A percentile compares a stretch with the other conserved stretches of the same genome.
These are phyloP conservation scores for Caenorhabditis sinica DNA, from an alignment of 2,888 invertebrate genomes.

Conservation along the genomic window DNA sequence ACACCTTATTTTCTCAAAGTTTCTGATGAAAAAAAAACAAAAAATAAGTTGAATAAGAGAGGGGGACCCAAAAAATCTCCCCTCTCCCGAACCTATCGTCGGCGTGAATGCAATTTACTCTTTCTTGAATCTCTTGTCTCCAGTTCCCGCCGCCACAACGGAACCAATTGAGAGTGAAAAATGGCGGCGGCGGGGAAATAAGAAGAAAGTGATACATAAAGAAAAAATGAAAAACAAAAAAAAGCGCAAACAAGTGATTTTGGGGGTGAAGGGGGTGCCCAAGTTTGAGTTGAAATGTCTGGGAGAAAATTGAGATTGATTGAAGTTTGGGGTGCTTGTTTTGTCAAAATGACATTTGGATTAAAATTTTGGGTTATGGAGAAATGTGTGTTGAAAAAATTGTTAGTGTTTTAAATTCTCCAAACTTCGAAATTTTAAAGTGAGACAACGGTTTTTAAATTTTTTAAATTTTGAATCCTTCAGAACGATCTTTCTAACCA, in stretches of 20 bases:
- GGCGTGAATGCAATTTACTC: conserved; percentile 33
- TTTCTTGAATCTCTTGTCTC: background rate
- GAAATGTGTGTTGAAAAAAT: too few relatives aligned
- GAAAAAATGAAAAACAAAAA: background rate
- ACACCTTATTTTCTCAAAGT: too few relatives aligned
- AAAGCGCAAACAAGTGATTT: conserved; percentile 2
- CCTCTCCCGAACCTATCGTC: background rate
- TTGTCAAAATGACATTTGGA: background rate
- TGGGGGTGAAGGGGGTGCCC: background rate
- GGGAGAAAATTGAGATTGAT: conserved; percentile 25
- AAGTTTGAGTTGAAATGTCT: background rate
- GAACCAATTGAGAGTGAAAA: conserved; percentile 41
- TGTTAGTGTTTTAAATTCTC: too few relatives aligned
- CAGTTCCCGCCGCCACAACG: conserved; percentile 24
- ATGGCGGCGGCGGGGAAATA: conserved; percentile 15
- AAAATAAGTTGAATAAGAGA: too few relatives aligned
- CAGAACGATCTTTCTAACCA: too few relatives aligned
- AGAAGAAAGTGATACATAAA: conserved; percentile 1
- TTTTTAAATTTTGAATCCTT: too few relatives aligned
- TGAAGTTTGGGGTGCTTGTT: background rate
- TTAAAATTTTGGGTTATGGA: too few relatives aligned
- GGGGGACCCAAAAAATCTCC: background rate
- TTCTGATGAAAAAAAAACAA: too few relatives aligned
- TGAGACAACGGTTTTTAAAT: too few relatives aligned
- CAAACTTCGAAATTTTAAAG: too few relatives aligned